Percentiles rank a stretch among this genome's conserved stretches.
Conservation (phyloP, 2,888 invertebrate genomes). For the Clistopyga incitator region DNA sequence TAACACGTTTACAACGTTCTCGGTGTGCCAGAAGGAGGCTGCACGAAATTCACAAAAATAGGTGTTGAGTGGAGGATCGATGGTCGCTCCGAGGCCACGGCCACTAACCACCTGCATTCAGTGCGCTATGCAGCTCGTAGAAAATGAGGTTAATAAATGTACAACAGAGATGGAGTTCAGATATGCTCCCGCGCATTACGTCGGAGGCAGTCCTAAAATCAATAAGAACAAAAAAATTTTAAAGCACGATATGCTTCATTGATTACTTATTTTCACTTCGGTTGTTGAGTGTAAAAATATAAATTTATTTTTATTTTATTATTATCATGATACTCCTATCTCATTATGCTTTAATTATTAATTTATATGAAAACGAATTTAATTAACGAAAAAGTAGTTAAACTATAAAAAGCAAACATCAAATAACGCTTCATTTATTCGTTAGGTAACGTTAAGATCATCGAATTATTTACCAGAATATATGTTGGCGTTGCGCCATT, state of each 20-base stretch:
- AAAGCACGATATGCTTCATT: neutral
- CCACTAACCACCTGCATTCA: conserved; percentile 35
- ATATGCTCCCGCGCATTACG: neutral
- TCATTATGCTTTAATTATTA: neutral
- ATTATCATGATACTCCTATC: no score
- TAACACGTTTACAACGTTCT: conserved; percentile 4
- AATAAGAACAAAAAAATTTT: neutral
- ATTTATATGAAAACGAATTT: neutral
- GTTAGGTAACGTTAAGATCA: neutral
- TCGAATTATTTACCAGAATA: neutral
- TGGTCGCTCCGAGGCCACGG: conserved; percentile 61
- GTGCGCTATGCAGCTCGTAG: conserved; percentile 11
- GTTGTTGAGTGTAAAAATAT: neutral
- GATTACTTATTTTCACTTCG: neutral
- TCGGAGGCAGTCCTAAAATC: neutral
- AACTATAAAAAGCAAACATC: neutral
- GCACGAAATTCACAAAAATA: conserved; percentile 67
- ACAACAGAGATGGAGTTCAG: neutral
- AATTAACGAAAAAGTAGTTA: neutral
- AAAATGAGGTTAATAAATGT: conserved; percentile 52
- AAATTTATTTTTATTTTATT: neutral
- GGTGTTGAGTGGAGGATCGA: conserved; percentile 62
- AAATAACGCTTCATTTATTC: conserved; percentile 1
- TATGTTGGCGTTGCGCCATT: conserved; percentile 1
- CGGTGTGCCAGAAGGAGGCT: conserved; percentile 41